Evolutionary conservation across 2,888 invertebrate genomes (phyloP), one percentile per base, ranked within the genome.

Genomic region (Phasia obesa): DNA sequence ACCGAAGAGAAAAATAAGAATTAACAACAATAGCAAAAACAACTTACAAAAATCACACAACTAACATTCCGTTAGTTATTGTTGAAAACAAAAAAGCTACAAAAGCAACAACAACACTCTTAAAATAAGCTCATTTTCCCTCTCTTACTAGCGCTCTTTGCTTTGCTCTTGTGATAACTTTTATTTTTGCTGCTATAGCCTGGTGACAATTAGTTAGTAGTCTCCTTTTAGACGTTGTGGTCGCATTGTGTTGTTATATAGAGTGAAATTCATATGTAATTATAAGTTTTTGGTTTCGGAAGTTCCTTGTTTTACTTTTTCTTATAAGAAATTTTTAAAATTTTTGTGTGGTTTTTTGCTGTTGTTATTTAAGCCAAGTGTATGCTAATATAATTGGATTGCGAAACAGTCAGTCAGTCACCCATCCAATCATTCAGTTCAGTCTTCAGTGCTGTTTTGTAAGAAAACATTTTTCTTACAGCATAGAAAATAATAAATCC

Each of bases 41-140:
- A 71, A 67, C 19, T 53, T 19, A 60, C 51, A 60, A 60, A 44
- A 57, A 75, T 69, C 57, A 65, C 19, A 35, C 35, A 57, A 15
- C 44, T 27, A 78, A 88, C 87, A 88, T 88, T 88, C 88, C 88
- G 86, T 88, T 85, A 87, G 89, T 87, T 88, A 70, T 86, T 88
- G 75, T 65, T 75, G 59, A 71, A 82, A 78, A 21, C 23, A 51
- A 73, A 53, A 81, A 79, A 75, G 75, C 71, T 69, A 55, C 57
- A 17, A 47, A n/a, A 42, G n/a, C 11, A 25, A 70, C 64, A 70
- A 51, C 64, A 70, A 78, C 77, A 64, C 71, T 53, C 67, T 57
- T 64, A 25, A 53, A 42, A 70, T 60, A 62, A 62, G 65, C 35
- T 64, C 38, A 55, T 47, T 49, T 15, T n/a, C 21, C 4, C 42